Evolutionary conservation across 1,140 invertebrate genomes (phyloP), one percentile per base, ranked within the genome.

Genomic region (Hestina assimilis): DNA sequence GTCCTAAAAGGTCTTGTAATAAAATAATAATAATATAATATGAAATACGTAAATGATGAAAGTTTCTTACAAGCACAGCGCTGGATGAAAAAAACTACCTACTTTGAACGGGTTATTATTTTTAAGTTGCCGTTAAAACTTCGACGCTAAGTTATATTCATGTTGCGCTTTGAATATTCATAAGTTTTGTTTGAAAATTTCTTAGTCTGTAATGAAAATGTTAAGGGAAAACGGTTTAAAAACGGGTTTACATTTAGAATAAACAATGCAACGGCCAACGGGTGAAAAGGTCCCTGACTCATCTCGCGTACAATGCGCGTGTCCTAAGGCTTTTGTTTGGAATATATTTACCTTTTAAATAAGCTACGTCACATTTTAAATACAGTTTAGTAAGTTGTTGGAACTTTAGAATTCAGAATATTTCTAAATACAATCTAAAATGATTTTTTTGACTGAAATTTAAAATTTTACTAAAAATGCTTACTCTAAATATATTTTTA

Each of bases 261-360:
- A 73, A 77, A 82, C 74, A 87, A 82, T 82, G 70, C 61, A 63
- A 51, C 63, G 66, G 71, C 69, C 61, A 63, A 51, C 63, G 66
- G 71, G 81, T 82, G 83, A 79, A 87, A 84, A 84, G 81, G 72
- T 78, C 72, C 58, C 69, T 84, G 83, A 87, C 79, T 82, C 81
- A 84, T 83, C 80, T 71, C 45, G 46, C 73, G 77, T 76, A 76
- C 71, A 42, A 20, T 67, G 47, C 48, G 53, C 56, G 67, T 51
- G 67, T 61, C 51, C 68, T 59, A 45, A 67, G 68, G 50, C 72
- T 75, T 75, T 78, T 79, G 78, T 78, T 75, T 64, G 60, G 79
- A 76, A 79, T 81, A 80, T 72, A 81, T 81, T 81, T 76, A 74
- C 75, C 63, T 81, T 79, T 70, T 40, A 78, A 59, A 42, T 59